Base-by-base conservation (phyloP, 2,113 vertebrate genomes). In the Hyaena hyaena region DNA sequence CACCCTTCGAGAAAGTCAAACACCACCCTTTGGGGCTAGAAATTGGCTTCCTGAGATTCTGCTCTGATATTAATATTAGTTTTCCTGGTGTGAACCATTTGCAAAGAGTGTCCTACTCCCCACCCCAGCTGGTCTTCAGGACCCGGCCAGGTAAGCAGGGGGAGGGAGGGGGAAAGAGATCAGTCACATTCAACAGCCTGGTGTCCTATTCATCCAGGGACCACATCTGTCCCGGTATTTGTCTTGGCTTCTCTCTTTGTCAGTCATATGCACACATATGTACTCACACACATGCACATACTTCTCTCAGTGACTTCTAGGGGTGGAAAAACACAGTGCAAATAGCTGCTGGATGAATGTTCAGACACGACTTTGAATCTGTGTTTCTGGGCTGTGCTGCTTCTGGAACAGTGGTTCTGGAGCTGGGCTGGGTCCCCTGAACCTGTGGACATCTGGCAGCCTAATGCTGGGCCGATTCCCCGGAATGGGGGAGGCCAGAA, bases 401-500 rank as follows among this genome's bases (percentile, higher is more conserved):
- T 88, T 74, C 91, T 74, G 74, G 80, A 86, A 79, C 1, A 7
- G 7, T n/a, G 50, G 33, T 63, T 65, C 43, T 1, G 3, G 79
- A 63, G 61, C 68, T 69, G n/a, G 82, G 89, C 69, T 45, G 87
- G 65, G 71, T 73, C 90, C 39, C 50, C 88, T 15, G 43, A 80
- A 85, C 94, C 88, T 76, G 84, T 23, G 90, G 96, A 82, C 90
- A 88, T 73, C 97, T 97, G 97, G 92, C 87, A 92, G 76, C 80
- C 63, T 45, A 80, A 17, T 1, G 5, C 88, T 95, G 95, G 96
- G 85, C 90, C 19, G 68, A 7, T 74, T 94, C 95, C 92, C 85
- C 87, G 97, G 88, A n/a, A 1, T 43, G 66, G 86, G 79, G 76
- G 87, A 95, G 68, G 85, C 93, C 97, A 97, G 95, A 94, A 96